A percentile compares a stretch with the other conserved stretches of the same genome.
Conservation (phyloP, 2,797 vertebrate genomes). For the Labroides dimidiatus region DNA sequence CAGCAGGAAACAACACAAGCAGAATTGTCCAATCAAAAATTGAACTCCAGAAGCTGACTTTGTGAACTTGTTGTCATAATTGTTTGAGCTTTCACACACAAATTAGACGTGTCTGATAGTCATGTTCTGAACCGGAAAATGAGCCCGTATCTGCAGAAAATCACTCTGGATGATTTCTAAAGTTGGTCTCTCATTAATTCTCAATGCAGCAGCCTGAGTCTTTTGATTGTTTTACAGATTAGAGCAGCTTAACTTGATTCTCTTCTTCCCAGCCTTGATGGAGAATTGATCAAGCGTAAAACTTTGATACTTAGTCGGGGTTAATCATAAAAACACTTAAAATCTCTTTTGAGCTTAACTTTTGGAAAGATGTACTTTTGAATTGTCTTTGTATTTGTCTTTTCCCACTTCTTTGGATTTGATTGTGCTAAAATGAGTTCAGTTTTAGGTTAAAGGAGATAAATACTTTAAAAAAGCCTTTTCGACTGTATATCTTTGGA, state of each 20-base stretch:
- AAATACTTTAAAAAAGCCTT: too few relatives aligned
- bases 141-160: slow-evolving; percentile 47
- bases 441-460: too few relatives aligned
- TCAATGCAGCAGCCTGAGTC: slow-evolving; percentile 39
- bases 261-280: slow-evolving; percentile 27
- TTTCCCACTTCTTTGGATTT: neutral
- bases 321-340: slow-evolving; percentile 13
- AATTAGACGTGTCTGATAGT: slow-evolving; percentile 46
- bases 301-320: slow-evolving; percentile 13
- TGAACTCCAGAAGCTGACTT: slow-evolving; percentile 42
- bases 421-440: neutral
- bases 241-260: slow-evolving; percentile 48
- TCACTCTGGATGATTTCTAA: slow-evolving; percentile 52
- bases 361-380: neutral
- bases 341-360: neutral
- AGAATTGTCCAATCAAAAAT: slow-evolving; percentile 36
- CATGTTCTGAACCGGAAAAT: slow-evolving; percentile 59
- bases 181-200: slow-evolving; percentile 61
- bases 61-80: slow-evolving; percentile 49
- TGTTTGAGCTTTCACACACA: slow-evolving; percentile 47
- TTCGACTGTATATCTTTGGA: neutral
- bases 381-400: neutral
- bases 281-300: slow-evolving; percentile 17
- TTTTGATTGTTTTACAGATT: slow-evolving; percentile 61
- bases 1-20: slow-evolving; percentile 36